These are phyloP conservation scores for Olivierus martensii DNA, from an alignment of 1,140 invertebrate species.

Conservation along the genomic window DNA sequence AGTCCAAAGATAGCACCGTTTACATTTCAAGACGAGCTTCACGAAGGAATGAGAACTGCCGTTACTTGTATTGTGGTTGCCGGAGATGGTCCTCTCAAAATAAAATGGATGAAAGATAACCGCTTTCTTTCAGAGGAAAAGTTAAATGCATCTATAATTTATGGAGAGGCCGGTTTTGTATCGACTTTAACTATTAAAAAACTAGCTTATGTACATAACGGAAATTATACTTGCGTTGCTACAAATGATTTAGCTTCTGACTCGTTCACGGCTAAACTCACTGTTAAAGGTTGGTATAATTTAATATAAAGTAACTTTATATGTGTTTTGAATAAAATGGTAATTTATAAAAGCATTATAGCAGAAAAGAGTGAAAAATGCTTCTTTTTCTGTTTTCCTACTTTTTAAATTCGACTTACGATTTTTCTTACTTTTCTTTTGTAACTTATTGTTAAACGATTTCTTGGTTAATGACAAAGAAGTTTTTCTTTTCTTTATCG, in stretches of 20 bases:
- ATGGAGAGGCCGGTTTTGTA: slow-evolving; percentile 24
- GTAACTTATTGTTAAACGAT: no score
- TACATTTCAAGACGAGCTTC: slow-evolving; percentile 42
- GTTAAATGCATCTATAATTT: slow-evolving; percentile 7
- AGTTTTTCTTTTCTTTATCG: no score
- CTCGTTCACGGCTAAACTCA: slow-evolving; percentile 34
- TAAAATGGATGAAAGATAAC: slow-evolving; percentile 45
- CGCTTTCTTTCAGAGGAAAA: slow-evolving; percentile 8
- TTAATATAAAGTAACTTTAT: no score
- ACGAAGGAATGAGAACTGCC: slow-evolving; percentile 42
- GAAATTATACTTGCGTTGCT: slow-evolving; percentile 42
- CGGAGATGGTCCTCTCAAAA: slow-evolving; percentile 36
- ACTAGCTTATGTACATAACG: slow-evolving; percentile 33
- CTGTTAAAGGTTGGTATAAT: slow-evolving; percentile 40
- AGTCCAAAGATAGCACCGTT: slow-evolving; percentile 44
- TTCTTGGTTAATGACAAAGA: no score
- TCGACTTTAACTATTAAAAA: slow-evolving; percentile 31
- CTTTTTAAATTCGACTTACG: background rate
- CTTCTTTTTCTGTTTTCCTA: no score
- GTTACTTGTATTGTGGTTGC: slow-evolving; percentile 29
- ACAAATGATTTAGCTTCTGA: slow-evolving; percentile 35
- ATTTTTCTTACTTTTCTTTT: background rate
- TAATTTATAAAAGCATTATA: no score
- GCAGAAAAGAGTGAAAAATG: no score
- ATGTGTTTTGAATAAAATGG: no score